These are phyloP conservation scores for Acronicta alni DNA, from an alignment of 2,888 invertebrate genomes.

Conservation along the genomic window DNA sequence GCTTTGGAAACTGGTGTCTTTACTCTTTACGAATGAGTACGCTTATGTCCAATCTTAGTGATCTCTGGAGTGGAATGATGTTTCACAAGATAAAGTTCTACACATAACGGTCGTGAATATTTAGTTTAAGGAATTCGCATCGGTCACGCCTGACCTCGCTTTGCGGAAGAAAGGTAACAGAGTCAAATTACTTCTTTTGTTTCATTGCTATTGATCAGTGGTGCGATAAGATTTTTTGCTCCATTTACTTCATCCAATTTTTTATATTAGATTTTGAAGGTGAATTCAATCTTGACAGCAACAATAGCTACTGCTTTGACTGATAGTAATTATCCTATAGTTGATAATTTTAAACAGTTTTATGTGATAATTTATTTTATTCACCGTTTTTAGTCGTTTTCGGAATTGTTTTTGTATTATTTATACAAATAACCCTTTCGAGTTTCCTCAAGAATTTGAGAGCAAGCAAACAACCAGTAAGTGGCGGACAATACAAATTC, in stretches of 20 bases:
- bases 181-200: constrained; percentile 78
- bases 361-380: background rate
- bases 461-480: constrained; percentile 42
- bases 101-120: constrained; percentile 64
- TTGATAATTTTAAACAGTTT: background rate
- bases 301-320: constrained; percentile 13
- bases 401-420: background rate
- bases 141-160: constrained; percentile 84
- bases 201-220: constrained; percentile 71
- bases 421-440: constrained; percentile 5
- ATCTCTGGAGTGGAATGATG: constrained; percentile 49
- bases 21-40: constrained; percentile 49
- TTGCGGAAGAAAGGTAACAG: constrained; percentile 84
- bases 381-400: background rate
- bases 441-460: constrained; percentile 19
- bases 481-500: constrained; percentile 13
- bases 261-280: constrained; percentile 51
- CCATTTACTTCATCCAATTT: constrained; percentile 62
- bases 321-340: background rate
- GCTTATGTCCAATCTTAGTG: constrained; percentile 52
- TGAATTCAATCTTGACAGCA: constrained; percentile 33
- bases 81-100: constrained; percentile 54
- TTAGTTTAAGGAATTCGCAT: constrained; percentile 76
- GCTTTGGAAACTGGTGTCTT: constrained; percentile 51
- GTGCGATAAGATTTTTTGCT: constrained; percentile 71